Evolutionary conservation across 2,888 invertebrate species (phyloP).

Genomic region (Phaonia tiefii): DNA sequence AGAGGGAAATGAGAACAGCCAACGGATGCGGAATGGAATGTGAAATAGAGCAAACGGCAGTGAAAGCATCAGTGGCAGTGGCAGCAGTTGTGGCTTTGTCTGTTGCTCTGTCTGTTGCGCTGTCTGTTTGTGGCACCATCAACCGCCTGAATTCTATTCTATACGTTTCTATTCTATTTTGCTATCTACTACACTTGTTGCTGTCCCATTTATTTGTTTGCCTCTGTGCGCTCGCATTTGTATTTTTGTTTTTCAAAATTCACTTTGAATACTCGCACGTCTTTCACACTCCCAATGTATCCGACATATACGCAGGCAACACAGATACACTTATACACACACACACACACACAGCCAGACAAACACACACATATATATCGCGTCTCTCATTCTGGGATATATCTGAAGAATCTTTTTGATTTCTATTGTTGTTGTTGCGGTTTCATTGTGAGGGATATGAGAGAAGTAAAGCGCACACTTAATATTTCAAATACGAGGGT

Average conservation of each 20-base stretch:
- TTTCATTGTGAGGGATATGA: slow-evolving; percentile 9
- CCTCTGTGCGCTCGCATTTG: background rate
- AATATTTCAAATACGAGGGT: slow-evolving; percentile 38
- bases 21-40: slow-evolving; percentile 27
- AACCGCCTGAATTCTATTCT: slow-evolving; percentile 22
- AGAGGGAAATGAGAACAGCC: slow-evolving; percentile 26
- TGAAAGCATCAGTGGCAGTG: background rate
- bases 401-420: slow-evolving; percentile 1
- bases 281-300: slow-evolving; percentile 27
- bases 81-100: slow-evolving; percentile 13
- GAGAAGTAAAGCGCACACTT: background rate
- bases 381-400: background rate
- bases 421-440: slow-evolving; percentile 26
- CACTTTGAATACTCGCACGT: slow-evolving; percentile 58
- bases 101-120: background rate
- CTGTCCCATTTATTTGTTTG: slow-evolving; percentile 58
- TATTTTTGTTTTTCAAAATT: slow-evolving; percentile 44
- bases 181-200: slow-evolving; percentile 68
- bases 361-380: background rate
- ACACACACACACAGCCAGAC: slow-evolving; percentile 22
- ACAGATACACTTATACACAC: background rate
- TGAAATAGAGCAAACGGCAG: slow-evolving; percentile 19
- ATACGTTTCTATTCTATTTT: too few species aligned
- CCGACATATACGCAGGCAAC: background rate
- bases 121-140: slow-evolving; percentile 17